phyloP scores from a whole-genome alignment of 2,113 vertebrate genomes.

The Tor tambroides region DNA sequence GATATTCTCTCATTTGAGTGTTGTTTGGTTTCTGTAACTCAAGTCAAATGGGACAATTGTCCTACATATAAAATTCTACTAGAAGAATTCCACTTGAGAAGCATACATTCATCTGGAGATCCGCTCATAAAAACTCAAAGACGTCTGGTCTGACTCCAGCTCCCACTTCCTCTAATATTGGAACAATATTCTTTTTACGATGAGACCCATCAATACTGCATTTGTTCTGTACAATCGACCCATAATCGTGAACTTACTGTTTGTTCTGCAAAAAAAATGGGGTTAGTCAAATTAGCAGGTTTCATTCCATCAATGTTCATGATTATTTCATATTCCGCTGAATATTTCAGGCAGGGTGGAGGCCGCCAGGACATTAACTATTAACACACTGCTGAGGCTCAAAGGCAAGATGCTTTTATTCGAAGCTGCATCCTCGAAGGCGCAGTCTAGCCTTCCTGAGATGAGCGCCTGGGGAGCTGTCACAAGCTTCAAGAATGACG shows the following conservation, averaged over 20 bases:
- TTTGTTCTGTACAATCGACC: constrained; percentile 31
- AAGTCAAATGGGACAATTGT: constrained; percentile 49
- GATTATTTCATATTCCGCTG: constrained; percentile 76
- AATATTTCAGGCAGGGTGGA: constrained; percentile 72
- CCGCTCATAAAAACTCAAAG: constrained; percentile 5
- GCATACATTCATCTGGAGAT: background rate
- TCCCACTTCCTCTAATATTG: background rate
- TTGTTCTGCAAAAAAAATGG: constrained; percentile 61
- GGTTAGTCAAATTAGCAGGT: constrained; percentile 77
- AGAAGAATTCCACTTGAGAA: constrained; percentile 13
- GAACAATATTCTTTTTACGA: background rate
- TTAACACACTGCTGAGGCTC: constrained; percentile 73
- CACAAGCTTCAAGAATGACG: constrained; percentile 59
- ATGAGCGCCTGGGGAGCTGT: constrained; percentile 76
- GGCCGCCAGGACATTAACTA: constrained; percentile 73
- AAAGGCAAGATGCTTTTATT: constrained; percentile 69
- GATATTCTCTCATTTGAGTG: background rate
- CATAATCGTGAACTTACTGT: constrained; percentile 52
- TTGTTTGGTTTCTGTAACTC: background rate
- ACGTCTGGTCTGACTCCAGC: background rate
- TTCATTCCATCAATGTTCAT: constrained; percentile 82
- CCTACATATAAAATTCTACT: constrained; percentile 62
- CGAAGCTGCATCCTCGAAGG: constrained; percentile 70
- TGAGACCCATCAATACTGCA: background rate
- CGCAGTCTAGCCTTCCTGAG: constrained; percentile 73